Percentiles rank a stretch among this genome's conserved stretches.
Conservation (phyloP, 2,797 vertebrate genomes). For the Vireo griseus region DNA sequence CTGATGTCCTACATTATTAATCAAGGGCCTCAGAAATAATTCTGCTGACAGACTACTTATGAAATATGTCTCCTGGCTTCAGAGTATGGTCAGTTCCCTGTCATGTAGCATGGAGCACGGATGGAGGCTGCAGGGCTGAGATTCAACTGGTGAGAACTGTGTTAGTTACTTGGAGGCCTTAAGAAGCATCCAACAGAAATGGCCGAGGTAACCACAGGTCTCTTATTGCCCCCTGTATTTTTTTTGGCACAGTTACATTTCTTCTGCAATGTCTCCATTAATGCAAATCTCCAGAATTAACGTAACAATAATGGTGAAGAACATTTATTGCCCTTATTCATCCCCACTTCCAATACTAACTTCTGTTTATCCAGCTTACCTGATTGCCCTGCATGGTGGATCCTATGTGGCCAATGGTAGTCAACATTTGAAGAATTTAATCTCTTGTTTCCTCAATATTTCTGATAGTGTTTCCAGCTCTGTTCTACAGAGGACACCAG, state of each 20-base stretch:
- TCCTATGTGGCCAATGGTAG: background rate
- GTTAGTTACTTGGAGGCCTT: background rate
- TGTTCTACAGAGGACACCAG: background rate
- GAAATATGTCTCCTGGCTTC: background rate
- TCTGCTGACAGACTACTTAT: slow-evolving; percentile 6
- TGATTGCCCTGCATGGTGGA: background rate
- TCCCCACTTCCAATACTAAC: background rate
- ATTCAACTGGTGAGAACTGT: background rate
- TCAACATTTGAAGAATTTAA: background rate
- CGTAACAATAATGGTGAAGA: background rate
- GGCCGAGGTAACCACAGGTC: background rate
- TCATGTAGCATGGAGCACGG: background rate
- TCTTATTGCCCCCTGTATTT: background rate
- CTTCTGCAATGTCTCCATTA: background rate
- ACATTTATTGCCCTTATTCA: background rate
- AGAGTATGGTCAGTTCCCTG: background rate
- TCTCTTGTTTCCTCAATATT: background rate
- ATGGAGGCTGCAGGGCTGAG: background rate
- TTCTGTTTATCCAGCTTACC: background rate
- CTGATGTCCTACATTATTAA: slow-evolving; percentile 49
- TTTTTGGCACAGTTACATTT: background rate
- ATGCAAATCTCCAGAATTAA: background rate
- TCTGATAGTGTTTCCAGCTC: background rate
- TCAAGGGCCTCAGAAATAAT: slow-evolving; percentile 33
- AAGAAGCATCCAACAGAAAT: background rate